Percentiles rank a stretch among this genome's conserved stretches.
Conservation (phyloP, 2,888 invertebrate genomes). For the Acleris sparsana region DNA sequence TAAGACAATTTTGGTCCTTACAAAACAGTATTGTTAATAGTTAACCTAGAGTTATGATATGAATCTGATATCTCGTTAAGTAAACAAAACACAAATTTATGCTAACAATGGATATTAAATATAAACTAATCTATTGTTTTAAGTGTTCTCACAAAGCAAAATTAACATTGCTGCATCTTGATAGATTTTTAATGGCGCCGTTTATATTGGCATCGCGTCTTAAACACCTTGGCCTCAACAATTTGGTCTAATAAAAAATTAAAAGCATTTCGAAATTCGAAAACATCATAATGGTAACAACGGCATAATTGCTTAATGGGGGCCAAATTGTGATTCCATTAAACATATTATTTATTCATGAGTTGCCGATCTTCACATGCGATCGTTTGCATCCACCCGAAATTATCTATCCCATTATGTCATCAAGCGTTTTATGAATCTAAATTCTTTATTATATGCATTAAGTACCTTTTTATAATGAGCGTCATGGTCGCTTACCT, state of each 20-base stretch:
- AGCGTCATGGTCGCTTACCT: slow-evolving; percentile 71
- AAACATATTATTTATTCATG: slow-evolving; percentile 76
- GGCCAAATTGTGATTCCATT: slow-evolving; percentile 72
- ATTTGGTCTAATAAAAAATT: slow-evolving; percentile 81
- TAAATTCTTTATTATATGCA: slow-evolving; percentile 75
- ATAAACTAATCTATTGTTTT: slow-evolving; percentile 30
- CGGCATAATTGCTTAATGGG: slow-evolving; percentile 81
- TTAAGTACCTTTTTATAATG: slow-evolving; percentile 72
- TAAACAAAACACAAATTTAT: slow-evolving; percentile 30
- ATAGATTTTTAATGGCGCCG: slow-evolving; percentile 79
- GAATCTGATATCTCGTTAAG: slow-evolving; percentile 23
- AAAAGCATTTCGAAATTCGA: slow-evolving; percentile 80
- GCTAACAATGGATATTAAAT: slow-evolving; percentile 31
- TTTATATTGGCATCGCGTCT: slow-evolving; percentile 60
- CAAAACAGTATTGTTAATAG: no score
- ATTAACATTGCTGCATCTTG: slow-evolving; percentile 46
- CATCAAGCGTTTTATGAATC: slow-evolving; percentile 79
- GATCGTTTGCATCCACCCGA: slow-evolving; percentile 68
- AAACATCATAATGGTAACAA: slow-evolving; percentile 78
- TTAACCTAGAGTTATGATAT: slow-evolving; percentile 3
- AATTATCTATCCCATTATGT: slow-evolving; percentile 80
- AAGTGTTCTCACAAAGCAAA: slow-evolving; percentile 24
- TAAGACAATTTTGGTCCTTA: no score
- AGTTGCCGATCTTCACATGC: slow-evolving; percentile 70
- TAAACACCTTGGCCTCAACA: slow-evolving; percentile 71